A percentile compares a stretch with the other conserved stretches of the same genome.
phyloP scores from a whole-genome alignment of 2,888 invertebrate species.

The Hofmannophila pseudospretella region DNA sequence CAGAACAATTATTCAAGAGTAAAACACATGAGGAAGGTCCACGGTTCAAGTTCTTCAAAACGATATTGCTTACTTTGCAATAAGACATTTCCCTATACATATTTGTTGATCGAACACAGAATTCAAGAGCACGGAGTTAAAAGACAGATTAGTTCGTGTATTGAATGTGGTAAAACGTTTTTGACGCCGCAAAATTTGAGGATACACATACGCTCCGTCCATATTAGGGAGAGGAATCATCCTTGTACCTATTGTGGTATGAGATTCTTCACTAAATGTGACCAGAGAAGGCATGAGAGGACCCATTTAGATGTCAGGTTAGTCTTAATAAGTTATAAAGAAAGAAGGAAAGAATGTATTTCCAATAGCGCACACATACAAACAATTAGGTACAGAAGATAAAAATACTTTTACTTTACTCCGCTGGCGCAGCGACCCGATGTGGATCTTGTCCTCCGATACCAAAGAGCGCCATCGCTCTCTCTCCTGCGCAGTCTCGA shows the following conservation, averaged over 20 bases:
- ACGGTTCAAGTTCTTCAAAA: conserved; percentile 12
- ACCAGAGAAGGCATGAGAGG: conserved; percentile 35
- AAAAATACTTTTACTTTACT: too few species aligned
- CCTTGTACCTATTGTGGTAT: conserved; percentile 31
- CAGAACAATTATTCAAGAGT: conserved; percentile 12
- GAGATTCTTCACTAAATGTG: conserved; percentile 39
- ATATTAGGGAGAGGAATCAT: conserved; percentile 35
- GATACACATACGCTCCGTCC: conserved; percentile 33
- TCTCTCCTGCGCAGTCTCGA: too few species aligned
- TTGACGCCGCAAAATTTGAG: conserved; percentile 27
- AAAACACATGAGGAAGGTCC: conserved; percentile 22
- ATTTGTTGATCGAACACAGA: conserved; percentile 24
- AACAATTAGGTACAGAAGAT: too few species aligned
- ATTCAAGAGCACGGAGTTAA: conserved; percentile 23
- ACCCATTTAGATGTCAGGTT: conserved; percentile 32
- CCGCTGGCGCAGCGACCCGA: too few species aligned
- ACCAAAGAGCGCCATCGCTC: too few species aligned
- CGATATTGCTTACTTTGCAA: conserved; percentile 23
- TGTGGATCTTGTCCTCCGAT: too few species aligned
- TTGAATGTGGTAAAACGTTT: conserved; percentile 36
- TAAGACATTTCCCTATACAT: conserved; percentile 26
- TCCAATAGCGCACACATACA: too few species aligned
- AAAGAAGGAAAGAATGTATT: too few species aligned
- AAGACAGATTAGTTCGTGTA: conserved; percentile 24
- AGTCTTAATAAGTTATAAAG: too few species aligned